Conservation (phyloP, 2,113 vertebrate genomes). For the Nematolebias whitei region DNA sequence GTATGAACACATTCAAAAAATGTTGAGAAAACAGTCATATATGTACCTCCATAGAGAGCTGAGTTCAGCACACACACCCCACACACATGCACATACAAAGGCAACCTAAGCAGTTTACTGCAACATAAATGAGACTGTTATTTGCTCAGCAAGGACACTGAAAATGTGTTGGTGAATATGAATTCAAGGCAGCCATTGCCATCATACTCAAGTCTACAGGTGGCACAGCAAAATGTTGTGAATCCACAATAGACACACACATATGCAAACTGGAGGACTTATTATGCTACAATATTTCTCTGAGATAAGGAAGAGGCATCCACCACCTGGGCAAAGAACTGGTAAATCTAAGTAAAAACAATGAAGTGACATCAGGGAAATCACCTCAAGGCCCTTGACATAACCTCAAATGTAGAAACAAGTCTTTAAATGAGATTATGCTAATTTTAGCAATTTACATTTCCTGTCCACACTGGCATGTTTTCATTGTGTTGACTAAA, state of each 20-base stretch:
- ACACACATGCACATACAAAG: conserved; percentile 6
- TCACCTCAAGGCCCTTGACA: neutral
- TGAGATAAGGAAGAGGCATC: neutral
- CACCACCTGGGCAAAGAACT: neutral
- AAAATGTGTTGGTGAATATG: conserved; percentile 28
- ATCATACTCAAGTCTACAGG: conserved; percentile 16
- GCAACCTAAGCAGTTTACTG: conserved; percentile 24
- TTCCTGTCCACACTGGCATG: neutral
- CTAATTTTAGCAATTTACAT: neutral
- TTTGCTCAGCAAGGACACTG: conserved; percentile 27
- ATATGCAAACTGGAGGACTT: no score
- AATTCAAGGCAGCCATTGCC: conserved; percentile 24
- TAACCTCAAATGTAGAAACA: neutral
- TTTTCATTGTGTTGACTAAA: neutral
- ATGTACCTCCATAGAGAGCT: neutral
- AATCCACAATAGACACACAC: neutral
- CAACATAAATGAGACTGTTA: conserved; percentile 37
- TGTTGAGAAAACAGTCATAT: conserved; percentile 1
- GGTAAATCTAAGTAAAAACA: neutral
- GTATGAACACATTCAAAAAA: conserved; percentile 27
- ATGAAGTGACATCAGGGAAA: neutral
- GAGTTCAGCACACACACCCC: neutral
- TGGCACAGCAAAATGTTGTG: conserved; percentile 3
- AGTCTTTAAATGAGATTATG: neutral
- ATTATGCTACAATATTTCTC: neutral